A percentile compares a stretch with the other conserved stretches of the same genome.
These are phyloP conservation scores for Rhimphoctona megacephalus DNA, from an alignment of 2,888 invertebrate species.

Conservation along the genomic window DNA sequence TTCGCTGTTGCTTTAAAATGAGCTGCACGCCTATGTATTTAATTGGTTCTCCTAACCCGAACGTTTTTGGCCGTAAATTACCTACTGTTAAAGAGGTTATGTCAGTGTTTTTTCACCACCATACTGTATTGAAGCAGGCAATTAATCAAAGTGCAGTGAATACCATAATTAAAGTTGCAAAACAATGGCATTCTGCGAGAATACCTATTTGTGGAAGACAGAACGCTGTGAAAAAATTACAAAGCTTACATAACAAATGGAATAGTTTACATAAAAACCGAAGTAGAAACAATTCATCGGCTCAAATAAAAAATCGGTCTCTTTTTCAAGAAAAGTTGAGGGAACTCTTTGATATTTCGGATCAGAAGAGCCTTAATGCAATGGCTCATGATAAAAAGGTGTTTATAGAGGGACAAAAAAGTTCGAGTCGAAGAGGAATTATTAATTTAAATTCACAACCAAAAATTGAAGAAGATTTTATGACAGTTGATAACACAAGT, in stretches of 20 bases:
- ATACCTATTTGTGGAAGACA: slow-evolving; percentile 4
- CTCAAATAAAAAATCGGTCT: too few species aligned
- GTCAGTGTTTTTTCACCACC: slow-evolving; percentile 17
- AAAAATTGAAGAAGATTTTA: too few species aligned
- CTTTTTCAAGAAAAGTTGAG: too few species aligned
- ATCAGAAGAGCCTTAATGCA: too few species aligned
- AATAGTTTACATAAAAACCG: slow-evolving; percentile 12
- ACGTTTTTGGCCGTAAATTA: slow-evolving; percentile 19
- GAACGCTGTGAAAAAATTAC: slow-evolving; percentile 4
- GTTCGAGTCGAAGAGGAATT: too few species aligned
- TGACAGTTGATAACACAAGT: too few species aligned
- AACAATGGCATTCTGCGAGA: not conserved
- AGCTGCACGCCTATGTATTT: not conserved
- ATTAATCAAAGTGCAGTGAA: slow-evolving; percentile 15
- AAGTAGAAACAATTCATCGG: not conserved
- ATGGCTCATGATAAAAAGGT: too few species aligned
- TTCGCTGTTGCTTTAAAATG: too few species aligned
- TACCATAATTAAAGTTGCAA: not conserved
- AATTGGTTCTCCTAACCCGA: not conserved
- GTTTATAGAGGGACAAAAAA: too few species aligned
- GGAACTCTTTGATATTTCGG: too few species aligned
- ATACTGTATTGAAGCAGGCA: not conserved
- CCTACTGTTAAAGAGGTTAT: not conserved
- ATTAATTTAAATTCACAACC: too few species aligned
- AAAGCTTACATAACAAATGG: not conserved